These are phyloP conservation scores for Plebejus anna DNA, from an alignment of 2,888 invertebrate genomes.

Conservation along the genomic window DNA sequence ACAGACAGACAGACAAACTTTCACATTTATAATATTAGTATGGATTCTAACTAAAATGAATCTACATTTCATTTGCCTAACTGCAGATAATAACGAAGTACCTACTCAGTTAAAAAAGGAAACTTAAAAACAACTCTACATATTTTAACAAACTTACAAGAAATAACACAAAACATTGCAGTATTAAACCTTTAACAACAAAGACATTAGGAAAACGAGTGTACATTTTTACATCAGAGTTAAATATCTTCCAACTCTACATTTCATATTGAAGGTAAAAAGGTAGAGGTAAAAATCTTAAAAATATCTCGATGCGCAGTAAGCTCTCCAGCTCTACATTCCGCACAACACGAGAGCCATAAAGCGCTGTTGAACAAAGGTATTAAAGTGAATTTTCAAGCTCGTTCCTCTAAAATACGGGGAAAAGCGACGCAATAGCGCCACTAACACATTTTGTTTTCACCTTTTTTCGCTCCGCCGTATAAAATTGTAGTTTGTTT, in stretches of 20 bases:
- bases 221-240: neutral
- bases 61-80: too few relatives aligned
- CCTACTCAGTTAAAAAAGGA: too few relatives aligned
- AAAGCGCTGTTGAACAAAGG: slow-evolving; percentile 75
- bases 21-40: too few relatives aligned
- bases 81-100: too few relatives aligned
- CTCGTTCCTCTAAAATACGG: slow-evolving; percentile 61
- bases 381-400: slow-evolving; percentile 76
- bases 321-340: slow-evolving; percentile 62
- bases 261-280: slow-evolving; percentile 44
- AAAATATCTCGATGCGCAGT: slow-evolving; percentile 56
- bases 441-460: slow-evolving; percentile 74
- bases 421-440: slow-evolving; percentile 66
- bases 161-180: neutral
- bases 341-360: slow-evolving; percentile 63
- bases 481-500: slow-evolving; percentile 73
- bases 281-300: slow-evolving; percentile 47
- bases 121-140: neutral
- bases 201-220: neutral
- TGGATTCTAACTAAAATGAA: too few relatives aligned
- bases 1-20: too few relatives aligned
- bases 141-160: neutral
- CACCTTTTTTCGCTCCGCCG: slow-evolving; percentile 46
- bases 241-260: neutral
- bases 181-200: neutral